Evolutionary conservation across 2,797 vertebrate species (phyloP).

Genomic region (Jordanella pulchra): DNA sequence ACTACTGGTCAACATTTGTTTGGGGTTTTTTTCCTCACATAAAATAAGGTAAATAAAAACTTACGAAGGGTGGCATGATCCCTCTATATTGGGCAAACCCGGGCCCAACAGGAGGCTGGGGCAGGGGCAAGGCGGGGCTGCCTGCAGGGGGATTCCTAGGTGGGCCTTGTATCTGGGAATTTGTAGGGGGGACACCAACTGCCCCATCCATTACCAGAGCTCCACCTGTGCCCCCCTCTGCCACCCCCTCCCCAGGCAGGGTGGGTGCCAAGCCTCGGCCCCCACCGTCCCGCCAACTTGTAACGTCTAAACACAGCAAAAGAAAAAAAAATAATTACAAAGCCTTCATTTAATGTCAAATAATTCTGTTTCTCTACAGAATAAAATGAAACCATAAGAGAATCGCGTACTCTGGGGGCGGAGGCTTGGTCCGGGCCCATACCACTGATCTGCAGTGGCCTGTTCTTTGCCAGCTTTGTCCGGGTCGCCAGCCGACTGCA

Average conservation of each 20-base stretch:
- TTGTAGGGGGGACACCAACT: conserved; percentile 77
- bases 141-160: conserved; percentile 81
- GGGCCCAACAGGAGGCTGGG: conserved; percentile 84
- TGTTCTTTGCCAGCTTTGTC: conserved; percentile 96
- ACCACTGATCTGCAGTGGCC: conserved; percentile 96
- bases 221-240: conserved; percentile 83
- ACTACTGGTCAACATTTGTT: neutral
- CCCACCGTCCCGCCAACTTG: conserved; percentile 95
- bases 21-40: neutral
- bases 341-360: neutral
- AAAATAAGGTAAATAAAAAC: conserved; percentile 52
- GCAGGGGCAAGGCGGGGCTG: conserved; percentile 81
- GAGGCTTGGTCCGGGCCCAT: conserved; percentile 99
- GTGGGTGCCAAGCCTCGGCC: conserved; percentile 84
- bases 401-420: conserved; percentile 88
- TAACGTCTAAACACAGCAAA: conserved; percentile 79
- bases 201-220: conserved; percentile 83
- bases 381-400: neutral
- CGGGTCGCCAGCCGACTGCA: conserved; percentile 98
- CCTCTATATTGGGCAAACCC: conserved; percentile 90
- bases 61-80: conserved; percentile 92
- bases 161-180: conserved; percentile 75
- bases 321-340: conserved; percentile 10
- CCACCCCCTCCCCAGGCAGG: conserved; percentile 83
- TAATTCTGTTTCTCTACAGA: neutral